Evolutionary conservation across 2,888 invertebrate species (phyloP).

Genomic region (Myathropa florea): DNA sequence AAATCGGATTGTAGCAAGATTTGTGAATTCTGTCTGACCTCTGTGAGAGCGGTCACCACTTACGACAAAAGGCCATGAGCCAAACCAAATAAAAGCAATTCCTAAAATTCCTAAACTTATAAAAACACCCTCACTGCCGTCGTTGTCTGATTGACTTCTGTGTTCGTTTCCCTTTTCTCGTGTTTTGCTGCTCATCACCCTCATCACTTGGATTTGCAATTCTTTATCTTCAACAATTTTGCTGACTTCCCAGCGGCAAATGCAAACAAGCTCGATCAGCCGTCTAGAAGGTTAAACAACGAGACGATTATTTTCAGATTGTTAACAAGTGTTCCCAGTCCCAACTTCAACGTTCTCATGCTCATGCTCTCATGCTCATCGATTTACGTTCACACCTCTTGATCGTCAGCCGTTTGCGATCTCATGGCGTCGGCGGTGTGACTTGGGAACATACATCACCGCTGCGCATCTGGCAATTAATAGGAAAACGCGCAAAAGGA

Average conservation of each 20-base stretch:
- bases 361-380: neutral
- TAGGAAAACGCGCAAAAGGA: conserved; percentile 12
- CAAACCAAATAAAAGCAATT: too few relatives aligned
- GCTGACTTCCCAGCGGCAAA: neutral
- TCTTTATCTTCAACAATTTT: neutral
- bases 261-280: neutral
- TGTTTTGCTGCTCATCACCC: too few relatives aligned
- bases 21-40: too few relatives aligned
- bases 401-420: neutral
- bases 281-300: neutral
- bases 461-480: conserved; percentile 19
- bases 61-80: too few relatives aligned
- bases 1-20: too few relatives aligned
- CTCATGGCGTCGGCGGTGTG: neutral
- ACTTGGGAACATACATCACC: neutral
- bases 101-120: too few relatives aligned
- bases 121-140: too few relatives aligned
- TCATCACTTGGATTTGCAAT: neutral
- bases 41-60: too few relatives aligned
- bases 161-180: neutral
- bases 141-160: neutral
- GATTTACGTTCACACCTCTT: neutral
- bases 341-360: neutral
- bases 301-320: neutral
- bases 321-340: neutral